Evolutionary conservation across 2,113 vertebrate genomes (phyloP).

Genomic region (Setophaga kirtlandii): DNA sequence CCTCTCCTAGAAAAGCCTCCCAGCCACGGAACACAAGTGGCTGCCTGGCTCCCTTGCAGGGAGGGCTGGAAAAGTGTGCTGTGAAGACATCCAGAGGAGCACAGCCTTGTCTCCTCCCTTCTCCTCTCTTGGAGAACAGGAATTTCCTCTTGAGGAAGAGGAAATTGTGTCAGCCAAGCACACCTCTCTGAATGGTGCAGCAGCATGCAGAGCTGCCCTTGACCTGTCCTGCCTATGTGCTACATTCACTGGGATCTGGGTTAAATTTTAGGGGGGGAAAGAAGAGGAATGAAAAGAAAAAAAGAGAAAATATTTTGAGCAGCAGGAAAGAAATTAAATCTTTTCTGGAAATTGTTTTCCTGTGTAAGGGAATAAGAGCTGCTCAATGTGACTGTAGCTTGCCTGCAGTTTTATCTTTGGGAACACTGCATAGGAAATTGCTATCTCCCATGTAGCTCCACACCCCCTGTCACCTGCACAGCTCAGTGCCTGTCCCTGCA

Average conservation of each 20-base stretch:
- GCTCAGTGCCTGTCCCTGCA: not conserved
- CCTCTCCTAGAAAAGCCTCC: not conserved
- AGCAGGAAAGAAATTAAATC: not conserved
- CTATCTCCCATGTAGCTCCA: not conserved
- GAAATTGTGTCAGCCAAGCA: not conserved
- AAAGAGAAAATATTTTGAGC: not conserved
- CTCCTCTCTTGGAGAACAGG: not conserved
- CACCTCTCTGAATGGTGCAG: not conserved
- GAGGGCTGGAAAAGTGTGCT: not conserved
- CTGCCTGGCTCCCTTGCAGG: not conserved
- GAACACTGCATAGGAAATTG: not conserved
- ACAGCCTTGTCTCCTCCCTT: not conserved
- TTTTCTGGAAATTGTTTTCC: not conserved
- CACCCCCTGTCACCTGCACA: not conserved
- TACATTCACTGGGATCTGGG: not conserved
- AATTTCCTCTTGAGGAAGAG: not conserved
- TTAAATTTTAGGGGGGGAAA: not conserved
- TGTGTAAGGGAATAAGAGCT: not conserved
- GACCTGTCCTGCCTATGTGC: not conserved
- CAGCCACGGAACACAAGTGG: not conserved
- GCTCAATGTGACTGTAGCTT: fast-evolving
- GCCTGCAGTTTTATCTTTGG: not conserved
- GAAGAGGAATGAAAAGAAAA: not conserved
- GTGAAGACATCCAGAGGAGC: not conserved
- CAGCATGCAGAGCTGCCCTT: not conserved